Conservation (phyloP, 2,113 vertebrate species). For the Marcusenius ussheri region DNA sequence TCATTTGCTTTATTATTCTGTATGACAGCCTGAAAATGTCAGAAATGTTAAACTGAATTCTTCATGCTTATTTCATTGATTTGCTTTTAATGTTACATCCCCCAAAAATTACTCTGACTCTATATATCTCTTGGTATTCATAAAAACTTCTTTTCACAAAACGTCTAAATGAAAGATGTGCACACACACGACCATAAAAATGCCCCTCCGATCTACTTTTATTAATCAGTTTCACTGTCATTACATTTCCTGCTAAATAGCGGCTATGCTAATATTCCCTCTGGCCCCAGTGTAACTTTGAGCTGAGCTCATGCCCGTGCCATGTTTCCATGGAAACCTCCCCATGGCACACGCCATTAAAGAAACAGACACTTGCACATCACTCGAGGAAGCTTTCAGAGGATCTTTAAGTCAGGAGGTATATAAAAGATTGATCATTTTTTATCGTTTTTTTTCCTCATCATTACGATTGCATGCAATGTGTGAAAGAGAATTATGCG, state of each 20-base stretch:
- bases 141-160: not conserved
- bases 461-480: slow-evolving; percentile 7
- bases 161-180: not conserved
- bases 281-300: slow-evolving; percentile 47
- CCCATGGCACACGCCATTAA: slow-evolving; percentile 53
- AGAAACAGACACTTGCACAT: slow-evolving; percentile 58
- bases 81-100: not conserved
- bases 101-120: not conserved
- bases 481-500: not conserved
- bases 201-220: slow-evolving; percentile 41
- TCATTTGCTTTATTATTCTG: not conserved
- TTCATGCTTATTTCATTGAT: not conserved
- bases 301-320: slow-evolving; percentile 48
- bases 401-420: slow-evolving; percentile 37
- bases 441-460: slow-evolving; percentile 35
- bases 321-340: slow-evolving; percentile 60
- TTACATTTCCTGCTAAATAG: slow-evolving; percentile 53
- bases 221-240: slow-evolving; percentile 51
- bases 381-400: slow-evolving; percentile 46
- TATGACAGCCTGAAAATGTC: not conserved
- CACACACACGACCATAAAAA: not conserved
- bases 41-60: not conserved
- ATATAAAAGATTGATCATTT: slow-evolving; percentile 45
- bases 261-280: slow-evolving; percentile 39
- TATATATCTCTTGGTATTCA: not conserved